Conservation (phyloP, 2,888 invertebrate genomes). For the Amiota communis region DNA sequence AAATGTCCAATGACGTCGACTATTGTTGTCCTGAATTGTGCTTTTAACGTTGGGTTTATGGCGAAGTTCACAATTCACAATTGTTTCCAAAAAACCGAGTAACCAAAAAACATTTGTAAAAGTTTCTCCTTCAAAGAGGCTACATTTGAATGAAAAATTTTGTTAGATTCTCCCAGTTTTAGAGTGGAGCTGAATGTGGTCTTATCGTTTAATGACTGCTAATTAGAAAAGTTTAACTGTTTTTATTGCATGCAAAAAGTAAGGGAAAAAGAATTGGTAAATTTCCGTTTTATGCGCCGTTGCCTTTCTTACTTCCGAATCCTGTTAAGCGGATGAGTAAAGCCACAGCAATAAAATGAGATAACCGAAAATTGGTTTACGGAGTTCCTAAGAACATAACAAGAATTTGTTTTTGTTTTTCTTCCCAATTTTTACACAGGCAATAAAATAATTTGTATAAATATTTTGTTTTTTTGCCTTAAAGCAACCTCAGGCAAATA, state of each 20-base stretch:
- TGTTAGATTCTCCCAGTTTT: neutral
- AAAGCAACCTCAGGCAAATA: too few species aligned
- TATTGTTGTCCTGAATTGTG: neutral
- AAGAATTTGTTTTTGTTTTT: neutral
- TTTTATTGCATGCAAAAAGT: constrained; percentile 37
- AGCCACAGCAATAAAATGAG: constrained; percentile 31
- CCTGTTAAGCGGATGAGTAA: constrained; percentile 23
- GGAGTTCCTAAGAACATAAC: constrained; percentile 11
- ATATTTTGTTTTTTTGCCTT: constrained; percentile 31
- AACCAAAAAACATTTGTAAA: neutral
- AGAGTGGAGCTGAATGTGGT: neutral
- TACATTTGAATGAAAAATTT: too few species aligned
- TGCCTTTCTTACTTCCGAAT: neutral
- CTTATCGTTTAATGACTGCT: constrained; percentile 43
- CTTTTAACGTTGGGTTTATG: neutral
- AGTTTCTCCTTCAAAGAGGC: neutral
- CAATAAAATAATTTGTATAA: constrained; percentile 56
- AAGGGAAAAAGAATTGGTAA: neutral
- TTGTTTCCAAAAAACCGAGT: neutral
- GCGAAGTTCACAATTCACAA: neutral
- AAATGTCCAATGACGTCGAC: neutral
- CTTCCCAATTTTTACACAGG: constrained; percentile 17
- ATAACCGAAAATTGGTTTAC: constrained; percentile 52
- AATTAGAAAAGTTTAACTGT: constrained; percentile 46
- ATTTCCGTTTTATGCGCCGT: constrained; percentile 14